phyloP scores from a whole-genome alignment of 2,797 vertebrate genomes.

The Loris lydekkerianus region DNA sequence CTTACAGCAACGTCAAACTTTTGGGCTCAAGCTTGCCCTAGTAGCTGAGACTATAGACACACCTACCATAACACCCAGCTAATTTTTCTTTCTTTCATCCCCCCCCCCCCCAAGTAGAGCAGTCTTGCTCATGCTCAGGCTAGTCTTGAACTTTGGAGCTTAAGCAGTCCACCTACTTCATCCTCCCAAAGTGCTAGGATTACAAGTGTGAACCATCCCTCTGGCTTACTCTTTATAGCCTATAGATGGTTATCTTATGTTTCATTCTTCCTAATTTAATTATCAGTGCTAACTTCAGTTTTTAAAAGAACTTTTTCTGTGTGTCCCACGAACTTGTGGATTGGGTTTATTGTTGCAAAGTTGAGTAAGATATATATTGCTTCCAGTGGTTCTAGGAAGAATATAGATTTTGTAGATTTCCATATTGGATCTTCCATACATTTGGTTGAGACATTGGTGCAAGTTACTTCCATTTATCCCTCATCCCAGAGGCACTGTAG shows the following conservation, averaged over 20 bases:
- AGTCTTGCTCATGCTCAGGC: too few species aligned
- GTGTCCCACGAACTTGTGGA: background rate
- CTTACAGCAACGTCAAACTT: too few species aligned
- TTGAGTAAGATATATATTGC: constrained; percentile 25
- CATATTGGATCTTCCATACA: background rate
- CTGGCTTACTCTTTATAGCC: constrained; percentile 41
- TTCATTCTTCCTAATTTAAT: constrained; percentile 51
- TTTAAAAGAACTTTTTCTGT: constrained; percentile 20
- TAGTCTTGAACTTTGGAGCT: too few species aligned
- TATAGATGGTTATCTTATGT: background rate
- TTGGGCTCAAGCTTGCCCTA: too few species aligned
- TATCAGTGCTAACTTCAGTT: constrained; percentile 19
- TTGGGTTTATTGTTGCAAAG: constrained; percentile 54
- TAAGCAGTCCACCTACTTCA: too few species aligned
- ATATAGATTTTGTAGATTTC: constrained; percentile 41
- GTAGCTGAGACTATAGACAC: too few species aligned
- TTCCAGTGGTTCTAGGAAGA: constrained; percentile 40
- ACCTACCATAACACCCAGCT: too few species aligned
- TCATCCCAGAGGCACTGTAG: background rate
- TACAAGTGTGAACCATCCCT: too few species aligned
- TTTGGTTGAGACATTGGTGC: constrained; percentile 5
- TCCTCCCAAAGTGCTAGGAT: too few species aligned
- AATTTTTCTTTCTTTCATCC: too few species aligned
- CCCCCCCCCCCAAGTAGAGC: too few species aligned
- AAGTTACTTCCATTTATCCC: background rate